phyloP scores from a whole-genome alignment of 2,113 vertebrate species.

The Plectropomus leopardus region DNA sequence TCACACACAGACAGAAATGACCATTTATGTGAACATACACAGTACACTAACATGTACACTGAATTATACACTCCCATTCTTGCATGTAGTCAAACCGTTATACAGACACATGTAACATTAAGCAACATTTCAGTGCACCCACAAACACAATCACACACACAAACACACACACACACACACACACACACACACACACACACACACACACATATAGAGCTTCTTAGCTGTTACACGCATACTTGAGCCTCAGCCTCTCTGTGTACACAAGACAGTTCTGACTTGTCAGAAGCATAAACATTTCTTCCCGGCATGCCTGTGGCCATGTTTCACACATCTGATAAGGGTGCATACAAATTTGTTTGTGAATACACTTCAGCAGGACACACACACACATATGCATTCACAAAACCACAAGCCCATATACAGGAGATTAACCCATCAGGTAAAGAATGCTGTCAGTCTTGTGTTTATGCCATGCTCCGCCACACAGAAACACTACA shows the following conservation, averaged over 20 bases:
- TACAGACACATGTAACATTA: conserved; percentile 20
- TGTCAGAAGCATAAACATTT: conserved; percentile 69
- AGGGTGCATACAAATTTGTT: conserved; percentile 59
- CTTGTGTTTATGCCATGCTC: conserved; percentile 80
- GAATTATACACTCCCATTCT: conserved; percentile 14
- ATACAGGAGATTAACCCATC: conserved; percentile 60
- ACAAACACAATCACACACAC: no score
- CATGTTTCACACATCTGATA: conserved; percentile 66
- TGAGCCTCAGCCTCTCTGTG: conserved; percentile 46
- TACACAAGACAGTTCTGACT: conserved; percentile 61
- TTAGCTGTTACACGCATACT: conserved; percentile 11
- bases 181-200: no score
- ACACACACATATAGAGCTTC: neutral
- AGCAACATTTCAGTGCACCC: neutral
- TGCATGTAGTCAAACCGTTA: conserved; percentile 29
- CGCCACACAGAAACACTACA: conserved; percentile 77
- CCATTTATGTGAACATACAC: conserved; percentile 18
- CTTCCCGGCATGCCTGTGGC: conserved; percentile 42
- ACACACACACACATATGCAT: conserved; percentile 51
- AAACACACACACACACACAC: neutral
- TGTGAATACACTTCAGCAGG: conserved; percentile 48
- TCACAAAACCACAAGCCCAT: conserved; percentile 56
- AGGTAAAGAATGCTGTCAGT: conserved; percentile 71
- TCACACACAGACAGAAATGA: conserved; percentile 3
- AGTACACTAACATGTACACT: conserved; percentile 20